Percentiles rank a stretch among this genome's conserved stretches.
These are phyloP conservation scores for Mormyrops boulengeri DNA, from an alignment of 2,797 vertebrate species.

Conservation along the genomic window DNA sequence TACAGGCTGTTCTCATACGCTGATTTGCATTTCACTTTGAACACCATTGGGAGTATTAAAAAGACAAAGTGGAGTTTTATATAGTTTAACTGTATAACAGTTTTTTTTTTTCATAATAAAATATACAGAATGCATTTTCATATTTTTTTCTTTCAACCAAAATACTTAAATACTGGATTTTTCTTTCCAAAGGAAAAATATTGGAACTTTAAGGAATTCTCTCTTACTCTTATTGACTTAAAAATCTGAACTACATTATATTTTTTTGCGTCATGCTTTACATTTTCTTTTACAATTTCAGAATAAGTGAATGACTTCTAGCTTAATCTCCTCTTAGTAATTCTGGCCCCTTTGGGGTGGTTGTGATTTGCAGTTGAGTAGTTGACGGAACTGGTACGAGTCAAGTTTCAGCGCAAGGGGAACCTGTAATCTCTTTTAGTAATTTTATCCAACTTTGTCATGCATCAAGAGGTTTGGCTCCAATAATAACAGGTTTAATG, in stretches of 20 bases:
- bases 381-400: background rate
- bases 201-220: background rate
- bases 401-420: slow-evolving; percentile 30
- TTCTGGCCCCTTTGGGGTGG: background rate
- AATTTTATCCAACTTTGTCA: slow-evolving; percentile 5
- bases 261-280: background rate
- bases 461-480: background rate
- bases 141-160: background rate
- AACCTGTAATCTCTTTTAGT: slow-evolving; percentile 11
- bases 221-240: background rate
- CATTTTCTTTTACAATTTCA: background rate
- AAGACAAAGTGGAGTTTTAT: background rate
- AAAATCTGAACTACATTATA: background rate
- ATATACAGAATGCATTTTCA: background rate
- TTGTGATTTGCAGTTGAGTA: slow-evolving; percentile 2
- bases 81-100: background rate
- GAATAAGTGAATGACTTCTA: background rate
- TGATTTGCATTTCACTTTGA: background rate
- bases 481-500: slow-evolving; percentile 11
- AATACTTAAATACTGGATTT: background rate
- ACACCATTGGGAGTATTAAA: background rate
- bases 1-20: background rate
- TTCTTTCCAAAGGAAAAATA: background rate
- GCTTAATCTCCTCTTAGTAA: background rate
- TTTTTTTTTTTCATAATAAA: background rate